phyloP scores from a whole-genome alignment of 2,888 invertebrate genomes.

The Eilema depressum region DNA sequence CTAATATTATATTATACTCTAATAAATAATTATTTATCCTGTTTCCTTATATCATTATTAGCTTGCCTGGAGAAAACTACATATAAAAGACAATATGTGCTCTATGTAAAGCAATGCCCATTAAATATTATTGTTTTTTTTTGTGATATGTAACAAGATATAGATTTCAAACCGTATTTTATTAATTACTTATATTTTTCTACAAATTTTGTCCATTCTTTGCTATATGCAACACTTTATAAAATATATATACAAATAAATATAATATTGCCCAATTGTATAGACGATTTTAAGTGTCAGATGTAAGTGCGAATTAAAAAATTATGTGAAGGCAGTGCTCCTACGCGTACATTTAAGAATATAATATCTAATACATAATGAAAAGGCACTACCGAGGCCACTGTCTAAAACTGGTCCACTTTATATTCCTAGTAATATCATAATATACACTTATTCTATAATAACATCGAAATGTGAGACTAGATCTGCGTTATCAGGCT shows the following conservation, averaged over 20 bases:
- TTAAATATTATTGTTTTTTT: background rate
- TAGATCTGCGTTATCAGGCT: background rate
- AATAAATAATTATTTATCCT: conserved; percentile 18
- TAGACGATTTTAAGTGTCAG: conserved; percentile 47
- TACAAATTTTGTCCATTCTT: background rate
- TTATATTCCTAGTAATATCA: conserved; percentile 49
- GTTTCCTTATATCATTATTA: conserved; percentile 20
- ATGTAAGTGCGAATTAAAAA: conserved; percentile 46
- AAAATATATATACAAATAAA: conserved; percentile 17
- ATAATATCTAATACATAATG: conserved; percentile 60
- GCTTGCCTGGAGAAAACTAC: conserved; percentile 5
- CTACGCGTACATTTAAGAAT: conserved; percentile 56
- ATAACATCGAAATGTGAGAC: conserved; percentile 12
- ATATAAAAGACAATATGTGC: background rate
- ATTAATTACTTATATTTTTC: background rate
- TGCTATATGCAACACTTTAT: background rate
- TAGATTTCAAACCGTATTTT: background rate
- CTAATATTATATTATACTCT: conserved; percentile 14
- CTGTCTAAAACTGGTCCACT: conserved; percentile 82
- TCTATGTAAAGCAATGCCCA: background rate
- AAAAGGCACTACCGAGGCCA: conserved; percentile 86
- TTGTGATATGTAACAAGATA: conserved; percentile 7
- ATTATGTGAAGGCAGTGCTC: conserved; percentile 69
- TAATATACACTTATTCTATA: conserved; percentile 14
- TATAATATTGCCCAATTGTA: conserved; percentile 5